Evolutionary conservation across 2,888 invertebrate species (phyloP), one percentile per base, ranked within the genome.

Genomic region (Perizoma flavofasciatum): DNA sequence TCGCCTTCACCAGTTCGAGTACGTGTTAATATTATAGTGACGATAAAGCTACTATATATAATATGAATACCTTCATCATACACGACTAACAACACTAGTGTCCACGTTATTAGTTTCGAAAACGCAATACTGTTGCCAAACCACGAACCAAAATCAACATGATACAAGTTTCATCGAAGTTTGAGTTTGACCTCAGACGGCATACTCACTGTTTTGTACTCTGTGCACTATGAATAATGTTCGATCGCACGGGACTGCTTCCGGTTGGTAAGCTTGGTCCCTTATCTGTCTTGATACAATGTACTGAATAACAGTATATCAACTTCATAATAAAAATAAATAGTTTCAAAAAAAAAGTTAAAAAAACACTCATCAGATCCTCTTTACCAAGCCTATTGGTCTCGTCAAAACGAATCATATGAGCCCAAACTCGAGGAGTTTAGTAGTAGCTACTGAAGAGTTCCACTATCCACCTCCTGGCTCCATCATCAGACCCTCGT

Each of bases 91-190:
- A 22, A 22, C 22, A 22, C 22, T 9, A 45, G 3, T 8, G 22
- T 45, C 11, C 35, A 32, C 32, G 11, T n/a, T 39, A 50, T 49
- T 49, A 11, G 43, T 44, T 10, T 44, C 44, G 6, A 44, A 45
- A 53, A 40, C 50, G 44, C 37, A 39, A 37, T 39, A 45, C 7
- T 40, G 33, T 22, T 22, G 22, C 49, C 64, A 71, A 66, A 66
- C 61, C 66, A 50, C 48, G 5, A 60, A 41, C 44, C 48, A 59
- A 74, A 67, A 39, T 57, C 61, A 54, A 68, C 69, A 68, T 66
- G 65, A 44, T 59, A 65, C 62, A 74, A 65, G 67, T 75, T 79
- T 77, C 74, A 67, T 70, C 79, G 79, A 83, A 83, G 83, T 84
- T 83, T 79, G 73, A 69, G 70, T 75, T 78, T 72, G 69, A 74